Evolutionary conservation across 2,888 invertebrate species (phyloP), one percentile per base, ranked within the genome.

Genomic region (Dasysyrphus albostriatus): DNA sequence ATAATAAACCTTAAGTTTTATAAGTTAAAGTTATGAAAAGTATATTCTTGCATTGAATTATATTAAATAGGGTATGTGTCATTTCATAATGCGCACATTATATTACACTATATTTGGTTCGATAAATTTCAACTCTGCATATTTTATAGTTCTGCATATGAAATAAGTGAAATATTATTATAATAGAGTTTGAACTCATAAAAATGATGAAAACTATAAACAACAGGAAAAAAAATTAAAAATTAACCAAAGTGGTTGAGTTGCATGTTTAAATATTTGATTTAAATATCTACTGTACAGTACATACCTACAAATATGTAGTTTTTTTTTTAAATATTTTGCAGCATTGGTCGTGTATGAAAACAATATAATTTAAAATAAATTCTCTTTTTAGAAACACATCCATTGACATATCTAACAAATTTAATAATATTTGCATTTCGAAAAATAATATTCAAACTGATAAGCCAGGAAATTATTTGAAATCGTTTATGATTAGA

Each of bases 401-500:
- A 42, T 19, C 19, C 4, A 32, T 32, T 3, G 3, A 32, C 32
- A 32, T 32, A 5, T 32, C 3, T 32, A 0, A 8, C 14, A 3
- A 37, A 37, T 3, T 39, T 24, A 39, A 69, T 29, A 47, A 37
- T 56, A 56, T 44, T 67, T 44, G 19, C 39, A 56, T 37, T 67
- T 54, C 39, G 32, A 58, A 58, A 29, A 73, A 32, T 59, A 19
- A 10, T 32, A 39, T 67, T 67, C 4, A 65, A 80, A 59, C 80
- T 67, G 80, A 80, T 80, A 80, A 80, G 73, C 58, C 12, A 24
- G n/a, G 24, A 54, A 56, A 63, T 44, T 67, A 34, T 56, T 51
- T 76, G 67, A 24, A 76, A 54, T 34, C 37, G 56, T 16, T 49
- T 24, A 61, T 75, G 74, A 69, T 80, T 74, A 74, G 74, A 75